Base-by-base conservation (phyloP, 1,140 invertebrate species). In the Cydia strobilella region DNA sequence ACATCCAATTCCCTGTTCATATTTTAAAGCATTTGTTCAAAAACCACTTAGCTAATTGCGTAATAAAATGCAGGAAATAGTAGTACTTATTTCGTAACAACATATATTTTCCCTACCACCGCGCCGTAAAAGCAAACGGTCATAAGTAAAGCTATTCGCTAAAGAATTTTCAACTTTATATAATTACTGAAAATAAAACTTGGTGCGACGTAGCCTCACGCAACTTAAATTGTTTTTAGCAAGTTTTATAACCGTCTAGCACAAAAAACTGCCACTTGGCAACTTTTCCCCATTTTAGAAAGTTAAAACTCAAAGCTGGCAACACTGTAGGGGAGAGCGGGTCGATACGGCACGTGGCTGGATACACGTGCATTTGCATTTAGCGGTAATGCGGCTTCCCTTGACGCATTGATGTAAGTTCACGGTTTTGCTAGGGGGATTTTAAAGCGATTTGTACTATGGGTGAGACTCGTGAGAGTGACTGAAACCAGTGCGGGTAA, bases 291-390 rank as follows among this genome's bases (percentile, higher is more conserved):
- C 39, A 39, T 42, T 42, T 42, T 42, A 42, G 39, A 10, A 13
- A 45, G 7, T 45, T 45, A 10, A 13, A 42, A 45, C 3, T 15
- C 3, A 12, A 15, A 45, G 13, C 42, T 45, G 42, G 42, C 42
- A 45, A 45, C 42, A 45, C 42, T 5, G 13, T 18, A 59, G 54
- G 20, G 18, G 20, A 59, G 20, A n/a, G 15, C 54, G 54, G 54
- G 20, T 59, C 54, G 54, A 59, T 59, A 59, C 54, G 54, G 20
- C 54, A 59, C 54, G 54, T 59, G 54, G 54, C 20, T 59, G 9
- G 54, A 23, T 59, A 59, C 54, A 59, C 54, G 54, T 59, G 54
- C 54, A 59, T 59, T 20, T 59, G 54, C 54, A 59, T 59, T 51
- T 59, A 59, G n/a, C 54, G 54, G 54, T 59, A 23, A 23, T 59